phyloP scores from a whole-genome alignment of 2,113 vertebrate genomes.

The Thymallus thymallus region DNA sequence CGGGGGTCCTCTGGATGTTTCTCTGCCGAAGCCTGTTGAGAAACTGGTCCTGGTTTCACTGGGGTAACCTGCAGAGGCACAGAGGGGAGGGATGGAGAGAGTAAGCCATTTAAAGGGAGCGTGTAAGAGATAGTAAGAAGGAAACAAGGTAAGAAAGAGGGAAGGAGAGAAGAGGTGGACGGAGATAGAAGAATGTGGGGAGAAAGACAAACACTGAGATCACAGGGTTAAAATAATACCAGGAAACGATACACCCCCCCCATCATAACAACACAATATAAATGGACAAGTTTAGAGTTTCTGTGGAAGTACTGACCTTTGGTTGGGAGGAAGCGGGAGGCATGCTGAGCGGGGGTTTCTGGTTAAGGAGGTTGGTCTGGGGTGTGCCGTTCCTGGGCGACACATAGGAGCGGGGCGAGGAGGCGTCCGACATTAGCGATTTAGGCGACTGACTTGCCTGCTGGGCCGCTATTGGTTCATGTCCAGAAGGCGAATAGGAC shows the following conservation, averaged over 20 bases:
- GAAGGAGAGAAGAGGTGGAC: neutral
- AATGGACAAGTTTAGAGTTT: neutral
- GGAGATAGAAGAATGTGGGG: neutral
- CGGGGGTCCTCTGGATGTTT: conserved; percentile 84
- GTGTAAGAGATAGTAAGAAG: neutral
- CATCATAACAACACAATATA: neutral
- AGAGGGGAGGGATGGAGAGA: conserved; percentile 27
- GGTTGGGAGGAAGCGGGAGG: conserved; percentile 82
- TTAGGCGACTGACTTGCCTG: conserved; percentile 95
- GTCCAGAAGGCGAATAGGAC: neutral
- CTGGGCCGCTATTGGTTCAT: conserved; percentile 74
- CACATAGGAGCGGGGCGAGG: conserved; percentile 92
- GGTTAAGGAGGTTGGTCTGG: conserved; percentile 84
- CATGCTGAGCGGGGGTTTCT: conserved; percentile 81
- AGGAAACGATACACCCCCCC: neutral
- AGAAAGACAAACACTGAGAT: neutral
- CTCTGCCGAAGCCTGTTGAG: conserved; percentile 80
- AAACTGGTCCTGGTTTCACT: conserved; percentile 85
- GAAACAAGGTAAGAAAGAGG: neutral
- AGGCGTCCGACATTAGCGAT: conserved; percentile 93
- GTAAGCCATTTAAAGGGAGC: neutral
- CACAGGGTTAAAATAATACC: neutral
- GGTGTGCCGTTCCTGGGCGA: conserved; percentile 95
- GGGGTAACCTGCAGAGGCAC: conserved; percentile 77
- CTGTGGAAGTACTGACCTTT: conserved; percentile 77